A percentile compares a stretch with the other conserved stretches of the same genome.
Evolutionary conservation across 2,113 vertebrate genomes (phyloP).

Genomic region (Tachysurus fulvidraco): DNA sequence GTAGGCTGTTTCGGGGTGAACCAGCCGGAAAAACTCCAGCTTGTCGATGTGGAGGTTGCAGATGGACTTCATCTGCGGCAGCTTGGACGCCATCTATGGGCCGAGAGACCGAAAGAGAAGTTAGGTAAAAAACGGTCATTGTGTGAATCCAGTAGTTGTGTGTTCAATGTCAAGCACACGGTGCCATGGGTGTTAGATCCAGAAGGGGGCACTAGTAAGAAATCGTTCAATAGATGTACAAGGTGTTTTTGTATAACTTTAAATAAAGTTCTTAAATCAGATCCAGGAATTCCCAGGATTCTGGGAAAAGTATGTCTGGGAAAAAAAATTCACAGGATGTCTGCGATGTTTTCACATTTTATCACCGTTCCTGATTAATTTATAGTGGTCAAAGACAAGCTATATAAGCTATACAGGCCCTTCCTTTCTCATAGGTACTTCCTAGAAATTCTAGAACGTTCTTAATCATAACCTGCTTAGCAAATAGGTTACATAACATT

Average conservation of each 20-base stretch:
- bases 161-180: neutral
- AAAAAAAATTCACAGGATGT: neutral
- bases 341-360: neutral
- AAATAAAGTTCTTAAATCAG: neutral
- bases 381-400: neutral
- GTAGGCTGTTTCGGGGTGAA: constrained; percentile 84
- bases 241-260: neutral
- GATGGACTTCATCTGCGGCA: constrained; percentile 87
- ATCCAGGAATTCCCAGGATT: neutral
- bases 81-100: constrained; percentile 85
- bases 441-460: neutral
- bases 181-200: neutral
- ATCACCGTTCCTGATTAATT: neutral
- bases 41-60: constrained; percentile 91
- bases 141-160: neutral
- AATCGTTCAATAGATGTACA: neutral
- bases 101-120: constrained; percentile 16
- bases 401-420: too few relatives aligned
- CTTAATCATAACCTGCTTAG: neutral
- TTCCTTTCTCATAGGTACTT: neutral
- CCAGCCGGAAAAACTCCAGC: constrained; percentile 86
- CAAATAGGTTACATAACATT: neutral
- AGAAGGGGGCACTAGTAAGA: constrained; percentile 21
- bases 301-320: too few relatives aligned
- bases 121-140: neutral